Evolutionary conservation across 1,140 invertebrate species (phyloP), one percentile per base, ranked within the genome.

Genomic region (Helicorthomorpha holstii): DNA sequence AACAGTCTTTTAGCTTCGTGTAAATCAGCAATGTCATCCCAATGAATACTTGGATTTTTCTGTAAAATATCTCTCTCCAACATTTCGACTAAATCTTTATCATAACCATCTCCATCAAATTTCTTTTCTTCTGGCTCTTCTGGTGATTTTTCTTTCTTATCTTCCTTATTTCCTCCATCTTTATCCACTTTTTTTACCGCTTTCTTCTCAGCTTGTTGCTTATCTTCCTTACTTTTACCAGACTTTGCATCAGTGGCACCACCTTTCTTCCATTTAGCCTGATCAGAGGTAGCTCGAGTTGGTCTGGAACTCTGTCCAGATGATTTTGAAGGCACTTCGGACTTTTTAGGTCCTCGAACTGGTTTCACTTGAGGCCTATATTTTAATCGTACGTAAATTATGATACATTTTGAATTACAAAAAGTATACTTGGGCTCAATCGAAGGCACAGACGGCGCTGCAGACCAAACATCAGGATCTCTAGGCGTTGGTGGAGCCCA

Each of bases 11-110:
- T 98, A 1, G 93, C 94, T 65, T 97, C 91, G 21, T 83, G 73
- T 45, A 98, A 74, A 72, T 96, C 94, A 12, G 94, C 93, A 64
- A 99, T 98, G 66, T 98, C 94, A 64, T 87, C 85, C 93, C 94
- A 98, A 61, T 80, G 77, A 55, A 97, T 90, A 69, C 93, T 94
- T 19, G 92, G 90, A 74, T 98, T 91, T 69, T 92, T 93, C 70
- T 96, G 91, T 53, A 99, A 79, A 68, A 98, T 98, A 72, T 97
- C 93, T 64, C 93, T 73, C 70, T 98, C 94, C 54, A 96, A 72
- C 72, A 91, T 84, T 62, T 98, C 93, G 1, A 96, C 91, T 34
- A 98, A 74, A 65, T 96, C 93, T 46, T 82, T 77, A 68, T 98
- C 93, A 61, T 83, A 82, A 38, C 87, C 81, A 54, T 79, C 77